These are phyloP conservation scores for Poeciliopsis turneri DNA, from an alignment of 2,797 vertebrate genomes.

Conservation along the genomic window DNA sequence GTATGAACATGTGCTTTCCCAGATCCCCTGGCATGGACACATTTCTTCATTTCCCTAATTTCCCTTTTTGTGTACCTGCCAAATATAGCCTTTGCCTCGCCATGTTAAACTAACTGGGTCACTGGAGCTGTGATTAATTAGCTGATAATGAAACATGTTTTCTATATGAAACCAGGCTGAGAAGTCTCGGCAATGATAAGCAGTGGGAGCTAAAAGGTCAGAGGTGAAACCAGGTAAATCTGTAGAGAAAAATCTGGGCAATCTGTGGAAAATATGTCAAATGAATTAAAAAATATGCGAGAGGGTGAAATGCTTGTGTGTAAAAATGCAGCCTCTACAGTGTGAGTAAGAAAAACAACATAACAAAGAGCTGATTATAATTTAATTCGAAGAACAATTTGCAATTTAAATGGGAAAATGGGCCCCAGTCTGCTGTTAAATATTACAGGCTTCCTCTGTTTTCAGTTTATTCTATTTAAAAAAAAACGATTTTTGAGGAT, in stretches of 20 bases:
- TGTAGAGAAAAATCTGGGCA: not conserved
- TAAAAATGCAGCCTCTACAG: not conserved
- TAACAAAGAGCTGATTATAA: constrained; percentile 28
- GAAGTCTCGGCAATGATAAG: constrained; percentile 20
- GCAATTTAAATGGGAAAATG: constrained; percentile 35
- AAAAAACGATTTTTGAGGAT: constrained; percentile 18
- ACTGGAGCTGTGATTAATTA: constrained; percentile 74
- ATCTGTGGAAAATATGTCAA: constrained; percentile 12
- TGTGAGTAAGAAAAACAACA: constrained; percentile 27
- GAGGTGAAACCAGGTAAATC: constrained; percentile 17
- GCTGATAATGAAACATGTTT: constrained; percentile 57
- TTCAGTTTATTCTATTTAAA: constrained; percentile 22
- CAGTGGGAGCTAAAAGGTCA: constrained; percentile 39
- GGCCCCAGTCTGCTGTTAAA: constrained; percentile 19
- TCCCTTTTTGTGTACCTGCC: constrained; percentile 63
- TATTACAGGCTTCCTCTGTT: constrained; percentile 18
- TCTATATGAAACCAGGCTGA: constrained; percentile 46
- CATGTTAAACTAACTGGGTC: constrained; percentile 74
- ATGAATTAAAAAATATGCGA: constrained; percentile 7
- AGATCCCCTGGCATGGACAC: constrained; percentile 60
- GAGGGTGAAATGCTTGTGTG: not conserved
- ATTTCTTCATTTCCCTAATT: constrained; percentile 72
- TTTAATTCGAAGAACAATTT: constrained; percentile 51
- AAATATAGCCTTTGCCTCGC: constrained; percentile 69
- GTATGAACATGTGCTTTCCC: constrained; percentile 57